phyloP scores from a whole-genome alignment of 2,113 vertebrate genomes.

The Pachypanchax playfairii region DNA sequence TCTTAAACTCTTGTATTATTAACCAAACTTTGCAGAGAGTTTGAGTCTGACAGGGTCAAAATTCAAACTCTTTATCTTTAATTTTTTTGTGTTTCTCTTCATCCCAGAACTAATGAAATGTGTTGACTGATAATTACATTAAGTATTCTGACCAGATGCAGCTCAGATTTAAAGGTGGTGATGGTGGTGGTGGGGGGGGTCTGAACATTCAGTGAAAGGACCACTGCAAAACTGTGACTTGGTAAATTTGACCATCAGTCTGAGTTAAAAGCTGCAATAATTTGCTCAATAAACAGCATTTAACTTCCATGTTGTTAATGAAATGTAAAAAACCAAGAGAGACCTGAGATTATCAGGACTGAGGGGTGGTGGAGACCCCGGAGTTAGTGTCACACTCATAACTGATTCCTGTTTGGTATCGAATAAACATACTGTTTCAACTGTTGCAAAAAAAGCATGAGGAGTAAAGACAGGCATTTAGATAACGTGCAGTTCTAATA shows the following conservation, averaged over 20 bases:
- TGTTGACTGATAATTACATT: background rate
- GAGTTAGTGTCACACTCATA: slow-evolving; percentile 5
- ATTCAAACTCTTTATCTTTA: background rate
- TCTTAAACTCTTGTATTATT: background rate
- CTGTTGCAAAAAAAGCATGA: slow-evolving; percentile 12
- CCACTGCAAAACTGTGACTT: background rate
- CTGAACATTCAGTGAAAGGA: background rate
- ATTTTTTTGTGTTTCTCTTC: background rate
- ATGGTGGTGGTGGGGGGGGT: background rate
- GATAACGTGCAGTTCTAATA: background rate
- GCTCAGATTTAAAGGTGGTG: too few species aligned
- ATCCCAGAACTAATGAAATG: background rate
- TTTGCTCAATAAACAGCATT: background rate
- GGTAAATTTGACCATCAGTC: background rate
- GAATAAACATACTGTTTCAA: slow-evolving; percentile 3
- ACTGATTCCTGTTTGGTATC: slow-evolving; percentile 24
- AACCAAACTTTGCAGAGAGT: background rate
- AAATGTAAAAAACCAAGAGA: slow-evolving; percentile 12
- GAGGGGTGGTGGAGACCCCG: slow-evolving; percentile 6
- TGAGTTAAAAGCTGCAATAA: slow-evolving; percentile 6
- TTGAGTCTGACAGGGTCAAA: background rate
- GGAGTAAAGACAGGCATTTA: background rate
- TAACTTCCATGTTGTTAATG: slow-evolving; percentile 2
- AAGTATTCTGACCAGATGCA: background rate
- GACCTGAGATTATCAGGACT: slow-evolving; percentile 29